These are phyloP conservation scores for Geophilus truncorum DNA, from an alignment of 2,888 invertebrate species.

Conservation along the genomic window DNA sequence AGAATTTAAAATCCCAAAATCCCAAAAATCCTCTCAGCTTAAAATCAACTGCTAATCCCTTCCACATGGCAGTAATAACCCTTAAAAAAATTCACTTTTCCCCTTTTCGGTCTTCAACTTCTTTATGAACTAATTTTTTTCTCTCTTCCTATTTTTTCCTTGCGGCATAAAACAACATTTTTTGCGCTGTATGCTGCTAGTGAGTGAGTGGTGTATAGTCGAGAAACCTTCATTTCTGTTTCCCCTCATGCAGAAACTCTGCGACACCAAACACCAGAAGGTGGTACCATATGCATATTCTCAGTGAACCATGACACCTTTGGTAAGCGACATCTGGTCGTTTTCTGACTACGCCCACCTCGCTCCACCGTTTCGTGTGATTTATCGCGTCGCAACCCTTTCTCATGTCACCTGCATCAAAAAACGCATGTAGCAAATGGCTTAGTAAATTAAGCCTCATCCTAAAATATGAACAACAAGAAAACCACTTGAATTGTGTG, in stretches of 20 bases:
- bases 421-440: neutral
- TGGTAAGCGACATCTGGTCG: conserved; percentile 16
- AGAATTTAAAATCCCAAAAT: no score
- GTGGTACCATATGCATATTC: conserved; percentile 12
- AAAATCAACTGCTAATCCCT: no score
- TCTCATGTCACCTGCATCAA: neutral
- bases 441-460: neutral
- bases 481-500: neutral
- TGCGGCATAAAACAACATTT: neutral
- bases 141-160: neutral
- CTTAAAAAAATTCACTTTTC: no score
- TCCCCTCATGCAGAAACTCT: conserved; percentile 13
- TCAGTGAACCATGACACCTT: conserved; percentile 20
- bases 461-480: neutral
- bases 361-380: neutral
- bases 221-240: neutral
- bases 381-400: conserved; percentile 11
- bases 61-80: no score
- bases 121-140: neutral
- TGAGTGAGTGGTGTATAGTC: neutral
- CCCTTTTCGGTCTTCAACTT: no score
- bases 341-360: conserved; percentile 12
- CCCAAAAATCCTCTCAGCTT: no score
- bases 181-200: no score
- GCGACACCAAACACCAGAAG: conserved; percentile 1